A percentile compares a stretch with the other conserved stretches of the same genome.
These are phyloP conservation scores for Stenurella melanura DNA, from an alignment of 2,888 invertebrate species.

Conservation along the genomic window DNA sequence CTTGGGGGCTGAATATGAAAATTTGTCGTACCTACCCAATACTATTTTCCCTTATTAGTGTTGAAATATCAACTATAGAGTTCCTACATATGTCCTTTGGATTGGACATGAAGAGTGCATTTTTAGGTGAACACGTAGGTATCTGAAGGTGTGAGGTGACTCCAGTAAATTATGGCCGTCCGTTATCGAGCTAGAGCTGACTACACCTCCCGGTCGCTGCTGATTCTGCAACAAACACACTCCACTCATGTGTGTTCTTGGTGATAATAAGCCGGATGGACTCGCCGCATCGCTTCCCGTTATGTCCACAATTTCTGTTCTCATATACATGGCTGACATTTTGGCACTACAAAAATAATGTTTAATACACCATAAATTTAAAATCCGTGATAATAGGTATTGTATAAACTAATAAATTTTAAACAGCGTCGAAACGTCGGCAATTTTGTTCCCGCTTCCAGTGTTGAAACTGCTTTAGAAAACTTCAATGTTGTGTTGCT, in stretches of 20 bases:
- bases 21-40: too few relatives aligned
- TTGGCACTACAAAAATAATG: neutral
- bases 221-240: constrained; percentile 66
- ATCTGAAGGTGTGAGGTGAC: constrained; percentile 64
- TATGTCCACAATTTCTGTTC: constrained; percentile 39
- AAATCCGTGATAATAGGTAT: neutral
- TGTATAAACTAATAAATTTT: neutral
- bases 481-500: too few relatives aligned
- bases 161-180: constrained; percentile 65
- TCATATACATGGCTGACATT: constrained; percentile 39
- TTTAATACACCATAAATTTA: neutral
- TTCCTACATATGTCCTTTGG: neutral
- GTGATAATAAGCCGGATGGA: constrained; percentile 65
- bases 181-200: constrained; percentile 66
- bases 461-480: too few relatives aligned
- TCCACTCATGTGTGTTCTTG: constrained; percentile 68
- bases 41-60: neutral
- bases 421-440: too few relatives aligned
- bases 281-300: constrained; percentile 46
- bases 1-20: neutral
- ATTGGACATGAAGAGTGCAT: constrained; percentile 10
- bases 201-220: constrained; percentile 65
- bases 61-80: neutral
- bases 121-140: constrained; percentile 43
- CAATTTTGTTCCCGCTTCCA: too few relatives aligned